Evolutionary conservation across 1,140 invertebrate genomes (phyloP), one percentile per base, ranked within the genome.

Genomic region (Drosophila subpulchrella): DNA sequence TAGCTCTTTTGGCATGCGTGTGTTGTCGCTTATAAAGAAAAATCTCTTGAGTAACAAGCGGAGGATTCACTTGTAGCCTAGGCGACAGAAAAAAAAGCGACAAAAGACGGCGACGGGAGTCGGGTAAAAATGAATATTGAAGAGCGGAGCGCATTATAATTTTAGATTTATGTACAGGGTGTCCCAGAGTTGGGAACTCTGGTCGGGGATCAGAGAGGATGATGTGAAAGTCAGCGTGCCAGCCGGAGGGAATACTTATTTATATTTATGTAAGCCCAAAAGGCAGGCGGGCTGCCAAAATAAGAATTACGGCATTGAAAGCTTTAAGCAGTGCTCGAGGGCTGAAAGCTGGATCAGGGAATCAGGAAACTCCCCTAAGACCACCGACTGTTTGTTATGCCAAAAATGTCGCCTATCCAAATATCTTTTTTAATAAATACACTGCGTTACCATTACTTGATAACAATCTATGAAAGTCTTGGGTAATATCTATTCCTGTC

Each of bases 161-260:
- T 88, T 89, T 88, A 88, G 83, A 88, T 83, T 88, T 89, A 88
- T 84, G 48, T 83, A 88, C 83, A 88, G 83, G 83, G 83, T 86
- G 83, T 57, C 54, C 27, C 61, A 34, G 38, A n/a, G 56, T 54
- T 47, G 48, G 48, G 48, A 34, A n/a, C 46, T 47, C 6, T 2
- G 17, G 8, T 7, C 13, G 13, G 48, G n/a, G 27, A 20, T 24
- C 48, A 13, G 41, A 50, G 57, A 55, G 72, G 50, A 36, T 53
- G 67, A 47, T 44, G 17, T 47, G 15, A 17, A 20, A 46, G 20
- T 48, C 57, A 15, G 39, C 24, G 46, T 24, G 44, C 30, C 44
- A 53, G 71, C 54, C 61, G 27, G 10, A 42, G 72, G 72, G 62
- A 75, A 75, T 75, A 75, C 65, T 53, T 60, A 68, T 60, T 68